Evolutionary conservation across 2,797 vertebrate genomes (phyloP), one percentile per base, ranked within the genome.

Genomic region (Myotis myotis): DNA sequence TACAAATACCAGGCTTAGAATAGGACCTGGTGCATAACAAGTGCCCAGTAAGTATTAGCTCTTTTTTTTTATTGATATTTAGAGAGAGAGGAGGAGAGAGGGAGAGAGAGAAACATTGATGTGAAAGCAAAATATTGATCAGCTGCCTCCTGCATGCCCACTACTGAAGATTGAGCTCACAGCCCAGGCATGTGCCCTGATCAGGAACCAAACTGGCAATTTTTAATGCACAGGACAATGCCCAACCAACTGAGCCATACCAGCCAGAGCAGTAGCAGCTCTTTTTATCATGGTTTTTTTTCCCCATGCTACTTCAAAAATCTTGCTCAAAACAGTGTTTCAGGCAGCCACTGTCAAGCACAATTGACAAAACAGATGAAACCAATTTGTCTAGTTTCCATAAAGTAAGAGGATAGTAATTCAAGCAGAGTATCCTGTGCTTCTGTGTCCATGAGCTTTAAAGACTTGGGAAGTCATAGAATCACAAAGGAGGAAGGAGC

Each of bases 381-480:
- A 95, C 49, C 23, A 66, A 80, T 51, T n/a, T 83, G 7, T 79
- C 36, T n/a, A 47, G 49, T 84, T 36, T 84, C 36, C 7, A 72
- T 55, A 66, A 80, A 55, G 38, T 80, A n/a, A 97, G 87, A 89
- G 51, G 15, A 89, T 41, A 17, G 22, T 57, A n/a, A 41, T 49
- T 44, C 8, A 76, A 62, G 20, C 11, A 22, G 19, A 83, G 23
- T n/a, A 49, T 53, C 19, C 20, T n/a, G 53, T 51, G 33, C 57
- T 91, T 83, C 51, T 90, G 19, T 82, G 22, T 30, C 57, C 74
- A 53, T 41, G 70, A 66, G 36, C 41, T 80, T 80, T 84, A 38
- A 91, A 53, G 68, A 76, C 51, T 72, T n/a, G 44, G 78, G 76
- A 95, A 94, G 89, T 89, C 44, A 12, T 8, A 84, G 64, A 93